phyloP scores from a whole-genome alignment of 2,797 vertebrate species.

The Thamnophis elegans region DNA sequence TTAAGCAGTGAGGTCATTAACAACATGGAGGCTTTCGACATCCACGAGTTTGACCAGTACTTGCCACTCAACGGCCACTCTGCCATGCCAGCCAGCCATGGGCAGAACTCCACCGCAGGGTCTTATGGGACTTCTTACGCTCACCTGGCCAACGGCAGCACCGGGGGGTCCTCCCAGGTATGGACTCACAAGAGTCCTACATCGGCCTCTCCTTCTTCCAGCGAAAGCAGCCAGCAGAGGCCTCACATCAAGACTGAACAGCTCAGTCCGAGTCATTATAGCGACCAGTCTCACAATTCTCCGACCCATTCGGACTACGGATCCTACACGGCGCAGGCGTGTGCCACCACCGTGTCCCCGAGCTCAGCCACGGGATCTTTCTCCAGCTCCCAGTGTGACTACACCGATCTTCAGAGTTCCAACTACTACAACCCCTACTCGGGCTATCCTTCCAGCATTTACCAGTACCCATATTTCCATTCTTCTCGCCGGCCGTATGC shows the following conservation, averaged over 20 bases:
- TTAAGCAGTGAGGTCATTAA: conserved; percentile 97
- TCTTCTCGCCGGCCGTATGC: conserved; percentile 89
- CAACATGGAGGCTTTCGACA: conserved; percentile 96
- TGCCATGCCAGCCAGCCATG: conserved; percentile 77
- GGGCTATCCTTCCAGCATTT: conserved; percentile 88
- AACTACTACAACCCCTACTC: conserved; percentile 92
- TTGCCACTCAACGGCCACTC: conserved; percentile 89
- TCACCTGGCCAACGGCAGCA: conserved; percentile 74
- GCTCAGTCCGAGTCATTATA: conserved; percentile 91
- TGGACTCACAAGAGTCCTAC: conserved; percentile 88
- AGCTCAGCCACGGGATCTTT: conserved; percentile 78
- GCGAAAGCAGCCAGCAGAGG: conserved; percentile 79
- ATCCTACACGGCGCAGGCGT: conserved; percentile 83
- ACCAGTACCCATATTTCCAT: conserved; percentile 96
- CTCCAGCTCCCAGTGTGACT: conserved; percentile 90
- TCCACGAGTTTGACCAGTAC: conserved; percentile 98
- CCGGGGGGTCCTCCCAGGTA: conserved; percentile 59
- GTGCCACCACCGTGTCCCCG: conserved; percentile 74
- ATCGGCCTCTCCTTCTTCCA: conserved; percentile 65
- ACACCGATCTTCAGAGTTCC: conserved; percentile 93
- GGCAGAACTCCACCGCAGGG: conserved; percentile 56
- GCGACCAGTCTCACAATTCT: conserved; percentile 84
- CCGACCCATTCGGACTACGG: conserved; percentile 84
- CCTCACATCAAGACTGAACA: conserved; percentile 96
- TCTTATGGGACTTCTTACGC: conserved; percentile 74